Base-by-base conservation (phyloP, 2,888 invertebrate species). In the Dendrolimus pini region DNA sequence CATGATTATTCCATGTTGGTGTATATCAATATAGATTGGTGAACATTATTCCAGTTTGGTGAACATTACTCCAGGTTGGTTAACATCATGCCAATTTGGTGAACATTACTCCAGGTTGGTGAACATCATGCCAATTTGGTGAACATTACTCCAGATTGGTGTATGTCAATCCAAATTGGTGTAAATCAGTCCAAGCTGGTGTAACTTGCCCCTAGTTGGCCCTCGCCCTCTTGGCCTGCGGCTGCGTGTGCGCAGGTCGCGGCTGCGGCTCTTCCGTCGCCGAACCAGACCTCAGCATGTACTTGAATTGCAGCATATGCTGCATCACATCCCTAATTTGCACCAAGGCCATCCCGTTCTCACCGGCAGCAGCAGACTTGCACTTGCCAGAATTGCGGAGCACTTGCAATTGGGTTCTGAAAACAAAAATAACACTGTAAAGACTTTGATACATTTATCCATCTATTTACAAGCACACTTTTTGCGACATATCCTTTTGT, bases 241-340 rank as follows among this genome's bases (percentile, higher is more conserved):
- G 65, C 60, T 70, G 75, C 59, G 73, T 69, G 8, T 47, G 47
- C 12, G 47, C 47, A 9, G 47, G 47, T 3, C 47, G 9, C 47
- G 47, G 72, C 55, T 67, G 73, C 53, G 70, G 74, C 62, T 77
- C 86, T 67, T 85, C 85, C 55, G 67, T 70, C 2, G 79, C 73
- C 54, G 77, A 69, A 0, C 84, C 89, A 9, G 92, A 91, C 59
- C 92, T 92, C 85, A 96, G 92, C 95, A 96, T 96, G 90, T 96
- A 97, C 78, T 95, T 95, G 85, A 97, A 90, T 85, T 97, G 97
- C 42, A 95, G 95, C 96, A 96, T 96, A 83, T 93, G 96, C 77
- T 94, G 94, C 89, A 96, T 94, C 63, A 96, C 94, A 88, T 95
- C 96, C 63, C 95, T 93, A 68, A 96, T 95, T 88, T 95, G 95